Evolutionary conservation across 1,140 invertebrate species (phyloP), one percentile per base, ranked within the genome.

Genomic region (Arctopsyche grandis): DNA sequence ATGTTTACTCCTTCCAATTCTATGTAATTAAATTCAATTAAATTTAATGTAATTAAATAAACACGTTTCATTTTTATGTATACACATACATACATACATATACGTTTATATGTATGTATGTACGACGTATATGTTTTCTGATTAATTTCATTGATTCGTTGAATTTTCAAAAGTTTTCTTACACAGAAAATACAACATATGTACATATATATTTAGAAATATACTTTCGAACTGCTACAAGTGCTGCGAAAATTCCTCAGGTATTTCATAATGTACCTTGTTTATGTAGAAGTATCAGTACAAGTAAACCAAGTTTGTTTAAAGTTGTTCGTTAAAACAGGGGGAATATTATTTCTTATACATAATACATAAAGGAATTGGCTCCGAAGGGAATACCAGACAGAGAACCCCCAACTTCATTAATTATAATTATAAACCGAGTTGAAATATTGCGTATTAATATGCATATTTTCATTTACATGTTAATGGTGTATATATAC

Each of bases 381-480:
- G 24, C n/a, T 66, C 21, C 22, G 22, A 24, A 10, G 63, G 24
- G 63, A 66, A 66, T 14, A 66, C 63, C 63, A 19, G 21, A 66
- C 19, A 12, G 63, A 26, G 3, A 24, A 24, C 24, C 14, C 21
- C 4, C 9, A 19, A 19, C n/a, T 21, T 12, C 10, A 22, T 66
- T 66, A 66, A 26, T 66, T 66, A 66, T 66, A 66, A 66, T 26
- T 26, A 24, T 29, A 26, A 9, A 66, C 24, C 29, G 29, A 38
- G 29, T 38, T 38, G 29, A 38, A 66, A 16, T 66, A 26, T 19
- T 66, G 3, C 21, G 1, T 26, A 4, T 66, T 16, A 16, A 19
- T 66, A 66, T 66, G 12, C 21, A 66, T 66, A 19, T 66, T 3
- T 70, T 70, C 22, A 74, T 74, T 48, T 52, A n/a, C n/a, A n/a